Base-by-base conservation (phyloP, 2,888 invertebrate species). In the Falcaria lacertinaria region DNA sequence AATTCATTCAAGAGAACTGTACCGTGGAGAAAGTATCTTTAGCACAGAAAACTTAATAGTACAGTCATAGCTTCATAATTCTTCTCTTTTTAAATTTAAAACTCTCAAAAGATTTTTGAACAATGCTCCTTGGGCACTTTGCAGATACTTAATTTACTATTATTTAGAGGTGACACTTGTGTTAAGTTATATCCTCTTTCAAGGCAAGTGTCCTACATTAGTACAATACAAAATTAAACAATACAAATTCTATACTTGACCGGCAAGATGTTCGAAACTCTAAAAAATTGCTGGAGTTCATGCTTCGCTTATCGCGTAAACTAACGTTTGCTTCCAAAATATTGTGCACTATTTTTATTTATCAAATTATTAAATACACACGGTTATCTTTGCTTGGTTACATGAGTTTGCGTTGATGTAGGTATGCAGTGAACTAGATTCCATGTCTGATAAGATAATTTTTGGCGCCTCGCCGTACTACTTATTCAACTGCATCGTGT, bases 401-500 rank as follows among this genome's bases (percentile, higher is more conserved):
- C 74, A 68, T 63, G 56, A 57, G 53, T 45, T 55, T 45, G 65
- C 60, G 63, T 60, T 68, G 68, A 69, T 66, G 71, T 64, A 47
- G 52, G 54, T 57, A 61, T 61, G 63, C 54, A 61, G 63, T 73
- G 74, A 73, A 75, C 77, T 72, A 79, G 75, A 79, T 80, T 73
- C 69, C 73, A 73, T 63, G 55, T 52, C 54, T 63, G 77, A 77
- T 80, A 78, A 80, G 74, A 75, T 76, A 68, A 72, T 51, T 64
- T 74, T 76, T 71, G 79, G 76, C 80, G 79, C 77, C 77, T 60
- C 80, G 79, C 77, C 77, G 60, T 50, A 49, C 46, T 43, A 36
- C 43, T 52, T 50, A 51, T 54, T 54, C 52, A n/a, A 52, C 57
- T 53, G 52, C 54, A 53, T 56, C 55, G 61, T 52, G 47, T 37